Evolutionary conservation across 1,140 invertebrate species (phyloP), one percentile per base, ranked within the genome.

Genomic region (Trichoplusia ni): DNA sequence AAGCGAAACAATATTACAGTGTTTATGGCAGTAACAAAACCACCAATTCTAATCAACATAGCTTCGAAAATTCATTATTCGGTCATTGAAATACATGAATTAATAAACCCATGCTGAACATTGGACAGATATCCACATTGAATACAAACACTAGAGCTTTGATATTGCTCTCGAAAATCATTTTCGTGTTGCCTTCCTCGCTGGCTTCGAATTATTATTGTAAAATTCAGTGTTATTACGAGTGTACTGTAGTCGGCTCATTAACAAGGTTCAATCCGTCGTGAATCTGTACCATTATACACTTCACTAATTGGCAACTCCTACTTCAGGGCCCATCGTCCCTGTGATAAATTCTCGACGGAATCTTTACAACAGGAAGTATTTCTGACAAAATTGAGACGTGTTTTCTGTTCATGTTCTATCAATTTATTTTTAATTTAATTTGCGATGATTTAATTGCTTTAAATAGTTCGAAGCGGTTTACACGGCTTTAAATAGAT

Each of bases 221-320:
- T 62, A 64, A 64, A 69, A 56, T 64, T 64, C 58, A 66, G 47
- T 58, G 63, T 67, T 67, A 62, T 67, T 63, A 69, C 19, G 14
- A 38, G 53, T 27, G 42, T 63, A 62, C 64, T 44, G 23, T 25
- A 56, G 61, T 38, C 64, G 23, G 29, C 65, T 73, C 68, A 77
- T 77, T 77, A 73, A 66, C 51, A 44, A 40, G 51, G 75, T 51
- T 73, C 72, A 73, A 79, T 80, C 67, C 72, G 59, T 73, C 64
- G 75, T 75, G 71, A 79, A 76, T 60, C 67, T 56, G 38, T 60
- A n/a, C 64, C 69, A 71, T 76, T 77, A 70, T 71, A 64, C 71
- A 79, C 53, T 73, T 69, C 69, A 64, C 72, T 86, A 86, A 86
- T 86, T 86, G 80, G 80, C 77, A 73, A 51, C 61, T 72, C n/a